Conservation (phyloP, 1,140 invertebrate species). For the Pemphigus obesinymphae region DNA sequence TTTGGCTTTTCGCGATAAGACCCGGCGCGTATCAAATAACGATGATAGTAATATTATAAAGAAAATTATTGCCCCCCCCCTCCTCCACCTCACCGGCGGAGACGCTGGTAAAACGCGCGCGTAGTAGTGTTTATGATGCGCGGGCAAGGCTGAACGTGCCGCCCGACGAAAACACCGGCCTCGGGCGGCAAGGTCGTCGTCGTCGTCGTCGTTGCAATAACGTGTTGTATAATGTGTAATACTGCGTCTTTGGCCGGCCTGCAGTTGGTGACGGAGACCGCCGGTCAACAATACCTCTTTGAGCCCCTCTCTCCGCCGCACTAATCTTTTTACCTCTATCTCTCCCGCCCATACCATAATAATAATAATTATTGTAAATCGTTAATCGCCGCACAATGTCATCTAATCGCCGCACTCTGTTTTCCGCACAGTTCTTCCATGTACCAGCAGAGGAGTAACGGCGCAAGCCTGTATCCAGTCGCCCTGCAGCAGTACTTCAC, state of each 20-base stretch:
- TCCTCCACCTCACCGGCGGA: background rate
- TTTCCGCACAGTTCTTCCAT: background rate
- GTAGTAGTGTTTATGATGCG: background rate
- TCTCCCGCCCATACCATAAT: too few relatives aligned
- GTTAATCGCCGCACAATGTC: background rate
- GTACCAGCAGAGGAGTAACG: slow-evolving; percentile 33
- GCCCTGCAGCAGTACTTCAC: slow-evolving; percentile 16
- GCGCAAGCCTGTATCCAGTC: background rate
- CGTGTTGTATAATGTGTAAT: background rate
- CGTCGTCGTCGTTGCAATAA: too few relatives aligned
- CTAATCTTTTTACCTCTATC: background rate
- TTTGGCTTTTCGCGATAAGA: background rate
- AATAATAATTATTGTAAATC: background rate
- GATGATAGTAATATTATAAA: background rate
- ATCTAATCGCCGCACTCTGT: background rate
- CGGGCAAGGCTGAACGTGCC: slow-evolving; percentile 33
- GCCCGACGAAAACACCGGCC: slow-evolving; percentile 17
- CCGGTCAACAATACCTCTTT: background rate
- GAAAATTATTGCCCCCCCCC: background rate
- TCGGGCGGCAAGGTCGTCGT: slow-evolving; percentile 2
- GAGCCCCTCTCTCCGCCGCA: background rate
- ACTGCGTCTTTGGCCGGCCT: background rate
- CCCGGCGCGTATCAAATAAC: background rate
- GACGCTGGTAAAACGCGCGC: background rate
- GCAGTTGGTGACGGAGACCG: background rate